phyloP scores from a whole-genome alignment of 1,140 invertebrate genomes.

The Drosophila dunni region DNA sequence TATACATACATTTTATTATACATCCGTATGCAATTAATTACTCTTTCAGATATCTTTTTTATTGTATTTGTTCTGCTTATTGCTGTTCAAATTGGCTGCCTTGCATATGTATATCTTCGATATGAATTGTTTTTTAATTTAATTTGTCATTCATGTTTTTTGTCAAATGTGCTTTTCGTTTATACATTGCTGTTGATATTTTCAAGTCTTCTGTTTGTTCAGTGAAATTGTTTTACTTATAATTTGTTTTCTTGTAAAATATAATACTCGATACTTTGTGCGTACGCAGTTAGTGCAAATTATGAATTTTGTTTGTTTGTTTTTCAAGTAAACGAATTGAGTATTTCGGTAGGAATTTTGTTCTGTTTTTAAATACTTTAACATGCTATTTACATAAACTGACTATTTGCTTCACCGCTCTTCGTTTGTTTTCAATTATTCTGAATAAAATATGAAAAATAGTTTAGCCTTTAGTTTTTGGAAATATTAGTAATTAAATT shows the following conservation, averaged over 20 bases:
- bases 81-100: slow-evolving; percentile 60
- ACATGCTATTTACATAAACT: slow-evolving; percentile 71
- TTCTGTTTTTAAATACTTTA: slow-evolving; percentile 70
- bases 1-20: slow-evolving; percentile 21
- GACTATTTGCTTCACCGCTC: slow-evolving; percentile 20
- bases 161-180: slow-evolving; percentile 42
- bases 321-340: slow-evolving; percentile 24
- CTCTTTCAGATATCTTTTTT: slow-evolving; percentile 20
- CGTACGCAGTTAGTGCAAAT: slow-evolving; percentile 50
- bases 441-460: slow-evolving; percentile 16
- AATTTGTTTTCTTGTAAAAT: slow-evolving; percentile 55
- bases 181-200: slow-evolving; percentile 66
- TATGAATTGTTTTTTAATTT: slow-evolving; percentile 55
- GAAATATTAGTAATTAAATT: slow-evolving; percentile 22
- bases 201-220: slow-evolving; percentile 75
- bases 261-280: slow-evolving; percentile 76
- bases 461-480: slow-evolving; percentile 2
- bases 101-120: slow-evolving; percentile 49
- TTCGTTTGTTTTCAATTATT: background rate
- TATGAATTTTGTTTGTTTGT: slow-evolving; percentile 20
- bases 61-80: slow-evolving; percentile 35
- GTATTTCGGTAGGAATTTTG: slow-evolving; percentile 79
- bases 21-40: slow-evolving; percentile 27
- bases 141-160: slow-evolving; percentile 50
- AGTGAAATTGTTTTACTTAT: slow-evolving; percentile 45